Base-by-base conservation (phyloP, 1,140 invertebrate genomes). In the Tetraneura akinire region DNA sequence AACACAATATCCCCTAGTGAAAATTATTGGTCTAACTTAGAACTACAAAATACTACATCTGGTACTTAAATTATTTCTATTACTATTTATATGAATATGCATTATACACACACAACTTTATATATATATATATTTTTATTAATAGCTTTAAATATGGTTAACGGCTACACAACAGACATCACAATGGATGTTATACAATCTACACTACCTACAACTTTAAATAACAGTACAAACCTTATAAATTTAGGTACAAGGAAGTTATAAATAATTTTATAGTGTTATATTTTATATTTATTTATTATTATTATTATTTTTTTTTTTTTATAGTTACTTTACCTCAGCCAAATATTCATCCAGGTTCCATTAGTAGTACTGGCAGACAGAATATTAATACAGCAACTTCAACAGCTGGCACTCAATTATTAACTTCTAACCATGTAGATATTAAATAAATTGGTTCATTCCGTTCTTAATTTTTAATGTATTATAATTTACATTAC, bases 1-100 rank as follows among this genome's bases (percentile, higher is more conserved):
- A 94, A 93, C 83, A 92, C 90, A 81, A 92, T 92, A 60, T 97
- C 96, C 13, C 96, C 96, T 0, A 96, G 94, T 84, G 96, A 98
- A 87, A 89, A 90, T 53, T 96, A 96, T 84, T 96, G 95, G 95
- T 90, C 91, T 78, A 93, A 93, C 80, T 86, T 96, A 60, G 94
- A 96, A 85, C 89, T 78, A 8, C 92, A 91, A 84, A 90, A 90
- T 74, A 89, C 90, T 14, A 87, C 90, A 80, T 90, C 91, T 84
- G 86, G 87, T 87, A 71, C 62, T 45, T n/a, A n/a, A n/a, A n/a
- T n/a, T n/a, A n/a, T n/a, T n/a, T n/a, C 32, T 60, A 62, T 60
- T 60, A 37, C 3, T 73, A 23, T 60, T 47, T 26, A 23, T 29
- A 32, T 60, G n/a, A 80, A 82, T 37, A 37, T 37, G 80, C 81